Percentiles rank a stretch among this genome's conserved stretches.
phyloP scores from a whole-genome alignment of 1,140 invertebrate genomes.

The Zaprionus inermis region DNA sequence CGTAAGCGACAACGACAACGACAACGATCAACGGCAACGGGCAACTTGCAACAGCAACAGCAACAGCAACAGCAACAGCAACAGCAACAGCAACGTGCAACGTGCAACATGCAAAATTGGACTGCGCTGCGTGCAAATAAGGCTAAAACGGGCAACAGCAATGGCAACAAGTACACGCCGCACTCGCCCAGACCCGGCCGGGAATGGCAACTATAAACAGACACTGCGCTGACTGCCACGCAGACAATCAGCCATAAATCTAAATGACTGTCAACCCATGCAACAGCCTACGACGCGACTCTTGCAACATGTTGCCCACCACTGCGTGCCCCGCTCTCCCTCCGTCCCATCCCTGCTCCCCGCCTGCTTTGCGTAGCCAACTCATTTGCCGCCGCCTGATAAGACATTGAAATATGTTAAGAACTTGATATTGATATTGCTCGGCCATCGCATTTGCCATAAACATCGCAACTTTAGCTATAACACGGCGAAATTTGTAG shows the following conservation, averaged over 20 bases:
- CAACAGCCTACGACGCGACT: conserved; percentile 57
- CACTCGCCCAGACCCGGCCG: not conserved
- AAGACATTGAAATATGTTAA: conserved; percentile 80
- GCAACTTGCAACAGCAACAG: conserved; percentile 48
- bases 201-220: conserved; percentile 62
- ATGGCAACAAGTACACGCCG: conserved; percentile 28
- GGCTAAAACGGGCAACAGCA: conserved; percentile 53
- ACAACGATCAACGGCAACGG: conserved; percentile 40
- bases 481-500: conserved; percentile 21
- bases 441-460: conserved; percentile 66
- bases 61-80: conserved; percentile 54
- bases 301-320: conserved; percentile 75
- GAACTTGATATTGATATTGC: conserved; percentile 75
- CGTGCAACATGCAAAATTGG: conserved; percentile 55
- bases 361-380: conserved; percentile 27
- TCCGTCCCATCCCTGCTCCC: not conserved
- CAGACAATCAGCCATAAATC: conserved; percentile 83
- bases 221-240: conserved; percentile 63
- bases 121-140: conserved; percentile 55
- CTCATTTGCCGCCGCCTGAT: conserved; percentile 79
- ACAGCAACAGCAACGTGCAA: conserved; percentile 41
- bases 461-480: conserved; percentile 71
- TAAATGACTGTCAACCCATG: conserved; percentile 81
- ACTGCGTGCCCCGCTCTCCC: not conserved
- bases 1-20: conserved; percentile 67